Evolutionary conservation across 2,888 invertebrate species (phyloP), one percentile per base, ranked within the genome.

Genomic region (Meta bourneti): DNA sequence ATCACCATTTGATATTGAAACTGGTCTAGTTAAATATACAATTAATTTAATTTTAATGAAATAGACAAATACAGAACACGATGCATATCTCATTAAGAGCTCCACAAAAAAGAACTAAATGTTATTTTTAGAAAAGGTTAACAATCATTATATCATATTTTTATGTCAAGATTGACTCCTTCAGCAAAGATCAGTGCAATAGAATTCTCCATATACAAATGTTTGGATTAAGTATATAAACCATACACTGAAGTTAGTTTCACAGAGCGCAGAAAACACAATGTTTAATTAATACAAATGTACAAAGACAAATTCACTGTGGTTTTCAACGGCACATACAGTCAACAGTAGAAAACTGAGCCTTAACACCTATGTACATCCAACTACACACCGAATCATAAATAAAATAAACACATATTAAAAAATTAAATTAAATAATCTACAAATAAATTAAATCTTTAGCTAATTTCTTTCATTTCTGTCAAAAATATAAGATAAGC

Each of bases 281-380:
- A 81, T 69, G 69, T 69, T 88, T 80, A 89, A 54, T 34, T n/a
- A 89, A 89, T 89, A 82, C 74, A 89, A 89, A 82, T 84, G 72
- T 90, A 90, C 84, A 90, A 71, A 71, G 70, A 90, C 74, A 80
- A 81, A 61, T 13, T 71, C 79, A 70, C 69, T 51, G 90, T 91
- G 90, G 90, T 91, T 91, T 91, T 91, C 90, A 91, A 70, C 71
- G 86, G 81, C 86, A 86, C 90, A 91, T 77, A 91, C 77, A 91
- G 90, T 86, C 90, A 91, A 49, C 34, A 79, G n/a, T 52, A 34
- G 82, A 77, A 77, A 89, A 83, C 80, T 72, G 72, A 87, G 71
- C 61, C 51, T 75, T 51, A 52, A 74, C 13, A 54, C 34, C 20
- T 20, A 49, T 86, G 16, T 70, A 86, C 49, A 86, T 69, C 19